A percentile compares a stretch with the other conserved stretches of the same genome.
phyloP scores from a whole-genome alignment of 2,888 invertebrate species.

The Elegia similella region DNA sequence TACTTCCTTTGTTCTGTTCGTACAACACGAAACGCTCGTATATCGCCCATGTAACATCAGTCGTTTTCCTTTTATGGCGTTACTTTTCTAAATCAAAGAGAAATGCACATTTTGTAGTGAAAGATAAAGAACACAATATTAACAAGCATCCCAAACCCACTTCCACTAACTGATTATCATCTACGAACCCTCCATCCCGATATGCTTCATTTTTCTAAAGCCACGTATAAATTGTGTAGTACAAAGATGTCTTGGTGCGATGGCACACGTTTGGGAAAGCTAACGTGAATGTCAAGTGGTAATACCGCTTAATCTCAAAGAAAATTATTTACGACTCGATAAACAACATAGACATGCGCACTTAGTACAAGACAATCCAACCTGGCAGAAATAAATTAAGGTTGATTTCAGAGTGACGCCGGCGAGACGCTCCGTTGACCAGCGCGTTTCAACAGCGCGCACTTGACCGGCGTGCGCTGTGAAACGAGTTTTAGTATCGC shows the following conservation, averaged over 20 bases:
- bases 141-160: slow-evolving; percentile 15
- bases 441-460: no score
- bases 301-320: no score
- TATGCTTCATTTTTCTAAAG: not conserved
- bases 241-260: not conserved
- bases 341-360: no score
- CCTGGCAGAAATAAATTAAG: no score
- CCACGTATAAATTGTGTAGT: not conserved
- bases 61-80: not conserved
- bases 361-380: no score
- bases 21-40: not conserved
- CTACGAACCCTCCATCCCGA: not conserved
- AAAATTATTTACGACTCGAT: no score
- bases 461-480: no score
- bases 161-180: slow-evolving; percentile 9
- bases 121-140: not conserved
- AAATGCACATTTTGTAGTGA: not conserved
- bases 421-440: no score
- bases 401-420: no score
- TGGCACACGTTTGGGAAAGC: not conserved
- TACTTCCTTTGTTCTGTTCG: no score
- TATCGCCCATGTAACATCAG: not conserved
- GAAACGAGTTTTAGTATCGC: no score
- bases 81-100: not conserved
- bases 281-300: no score